Evolutionary conservation across 2,888 invertebrate genomes (phyloP).

Genomic region (Phoenoteleia sp.): DNA sequence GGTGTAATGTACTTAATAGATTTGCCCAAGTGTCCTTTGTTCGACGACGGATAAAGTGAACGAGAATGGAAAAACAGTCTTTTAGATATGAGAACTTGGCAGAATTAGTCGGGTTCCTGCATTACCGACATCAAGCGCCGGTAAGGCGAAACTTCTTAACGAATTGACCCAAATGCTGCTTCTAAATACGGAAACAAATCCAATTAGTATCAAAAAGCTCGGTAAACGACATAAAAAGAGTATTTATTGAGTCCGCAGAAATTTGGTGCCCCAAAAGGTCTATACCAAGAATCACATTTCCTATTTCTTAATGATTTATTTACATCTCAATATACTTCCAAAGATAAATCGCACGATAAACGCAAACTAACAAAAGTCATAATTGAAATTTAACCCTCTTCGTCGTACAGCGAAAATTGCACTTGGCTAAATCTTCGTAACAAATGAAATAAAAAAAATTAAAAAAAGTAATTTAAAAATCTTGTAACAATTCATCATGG

Average conservation of each 20-base stretch:
- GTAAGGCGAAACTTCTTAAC: background rate
- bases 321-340: constrained; percentile 54
- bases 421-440: constrained; percentile 44
- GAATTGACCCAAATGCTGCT: constrained; percentile 29
- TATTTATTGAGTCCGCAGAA: constrained; percentile 7
- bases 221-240: constrained; percentile 26
- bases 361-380: constrained; percentile 1
- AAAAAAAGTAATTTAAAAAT: no score
- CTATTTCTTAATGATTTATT: constrained; percentile 53
- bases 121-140: background rate
- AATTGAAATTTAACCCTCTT: constrained; percentile 34
- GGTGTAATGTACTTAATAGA: background rate
- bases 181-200: background rate
- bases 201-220: constrained; percentile 14
- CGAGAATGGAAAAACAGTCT: constrained; percentile 35
- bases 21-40: background rate
- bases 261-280: constrained; percentile 17
- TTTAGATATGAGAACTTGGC: constrained; percentile 10
- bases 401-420: constrained; percentile 64
- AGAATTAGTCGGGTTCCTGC: constrained; percentile 2
- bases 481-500: constrained; percentile 12
- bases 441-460: constrained; percentile 32
- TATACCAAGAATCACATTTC: constrained; percentile 50
- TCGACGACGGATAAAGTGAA: constrained; percentile 16
- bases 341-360: constrained; percentile 31